Evolutionary conservation across 2,113 vertebrate species (phyloP).

Genomic region (Anser brachyrhynchus): DNA sequence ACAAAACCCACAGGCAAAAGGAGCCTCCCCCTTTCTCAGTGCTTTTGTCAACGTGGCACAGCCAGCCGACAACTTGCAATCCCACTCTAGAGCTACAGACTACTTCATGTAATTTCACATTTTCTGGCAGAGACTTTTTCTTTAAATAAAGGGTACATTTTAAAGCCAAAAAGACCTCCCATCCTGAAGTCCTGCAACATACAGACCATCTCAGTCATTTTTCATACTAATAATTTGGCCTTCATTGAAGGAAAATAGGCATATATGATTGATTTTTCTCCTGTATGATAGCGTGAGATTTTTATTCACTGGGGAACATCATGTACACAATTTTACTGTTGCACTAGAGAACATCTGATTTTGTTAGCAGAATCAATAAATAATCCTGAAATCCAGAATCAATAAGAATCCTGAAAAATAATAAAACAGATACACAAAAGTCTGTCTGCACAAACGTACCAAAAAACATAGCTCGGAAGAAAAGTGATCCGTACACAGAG

Average conservation of each 20-base stretch:
- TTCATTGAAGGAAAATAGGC: background rate
- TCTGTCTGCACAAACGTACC: background rate
- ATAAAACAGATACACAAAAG: background rate
- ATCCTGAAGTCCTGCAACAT: background rate
- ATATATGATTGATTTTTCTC: conserved; percentile 47
- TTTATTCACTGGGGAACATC: background rate
- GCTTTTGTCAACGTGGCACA: background rate
- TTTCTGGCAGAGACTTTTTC: background rate
- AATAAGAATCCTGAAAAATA: no score
- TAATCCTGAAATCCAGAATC: no score
- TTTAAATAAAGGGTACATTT: background rate
- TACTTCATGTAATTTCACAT: background rate
- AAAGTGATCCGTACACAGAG: background rate
- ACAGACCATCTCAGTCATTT: background rate
- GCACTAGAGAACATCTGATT: background rate
- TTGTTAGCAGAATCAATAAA: background rate
- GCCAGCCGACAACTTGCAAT: background rate
- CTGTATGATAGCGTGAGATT: background rate
- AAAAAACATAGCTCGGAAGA: background rate
- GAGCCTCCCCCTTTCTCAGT: background rate
- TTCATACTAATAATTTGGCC: background rate
- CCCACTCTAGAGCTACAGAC: background rate
- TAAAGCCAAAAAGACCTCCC: background rate
- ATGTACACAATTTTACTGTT: background rate
- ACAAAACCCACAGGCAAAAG: background rate